Conservation (phyloP, 1,140 invertebrate genomes). For the Zaprionus kolodkinae region DNA sequence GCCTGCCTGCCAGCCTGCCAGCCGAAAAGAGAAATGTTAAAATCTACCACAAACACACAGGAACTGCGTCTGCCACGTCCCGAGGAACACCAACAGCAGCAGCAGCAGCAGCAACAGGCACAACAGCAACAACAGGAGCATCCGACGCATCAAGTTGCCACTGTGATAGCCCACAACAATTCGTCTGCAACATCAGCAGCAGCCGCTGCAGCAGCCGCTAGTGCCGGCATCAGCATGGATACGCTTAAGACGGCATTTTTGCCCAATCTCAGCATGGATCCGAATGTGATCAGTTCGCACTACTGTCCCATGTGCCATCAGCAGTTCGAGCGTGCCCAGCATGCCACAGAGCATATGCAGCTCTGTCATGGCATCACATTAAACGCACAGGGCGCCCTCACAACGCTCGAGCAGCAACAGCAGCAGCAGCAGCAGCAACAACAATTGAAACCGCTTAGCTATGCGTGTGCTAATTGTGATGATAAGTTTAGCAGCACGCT, state of each 20-base stretch:
- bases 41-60: slow-evolving; percentile 80
- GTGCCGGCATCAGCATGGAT: slow-evolving; percentile 56
- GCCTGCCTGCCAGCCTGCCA: slow-evolving; percentile 34
- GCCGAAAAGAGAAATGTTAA: slow-evolving; percentile 74
- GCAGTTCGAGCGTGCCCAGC: slow-evolving; percentile 73
- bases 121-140: slow-evolving; percentile 47
- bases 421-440: slow-evolving; percentile 62
- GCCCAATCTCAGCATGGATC: slow-evolving; percentile 82
- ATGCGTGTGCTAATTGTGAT: slow-evolving; percentile 78
- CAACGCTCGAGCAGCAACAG: slow-evolving; percentile 60
- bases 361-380: slow-evolving; percentile 70
- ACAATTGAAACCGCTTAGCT: slow-evolving; percentile 60
- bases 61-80: slow-evolving; percentile 82
- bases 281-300: slow-evolving; percentile 65
- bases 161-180: slow-evolving; percentile 62
- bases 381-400: slow-evolving; percentile 61
- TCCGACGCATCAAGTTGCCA: slow-evolving; percentile 66
- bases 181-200: slow-evolving; percentile 53
- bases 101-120: slow-evolving; percentile 38
- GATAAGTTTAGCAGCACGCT: slow-evolving; percentile 74
- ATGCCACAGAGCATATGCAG: slow-evolving; percentile 78
- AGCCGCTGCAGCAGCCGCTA: slow-evolving; percentile 6
- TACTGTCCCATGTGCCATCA: slow-evolving; percentile 81
- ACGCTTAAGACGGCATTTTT: slow-evolving; percentile 81
- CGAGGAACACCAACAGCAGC: slow-evolving; percentile 65